These are phyloP conservation scores for Leistus spinibarbis DNA, from an alignment of 2,888 invertebrate genomes.

Conservation along the genomic window DNA sequence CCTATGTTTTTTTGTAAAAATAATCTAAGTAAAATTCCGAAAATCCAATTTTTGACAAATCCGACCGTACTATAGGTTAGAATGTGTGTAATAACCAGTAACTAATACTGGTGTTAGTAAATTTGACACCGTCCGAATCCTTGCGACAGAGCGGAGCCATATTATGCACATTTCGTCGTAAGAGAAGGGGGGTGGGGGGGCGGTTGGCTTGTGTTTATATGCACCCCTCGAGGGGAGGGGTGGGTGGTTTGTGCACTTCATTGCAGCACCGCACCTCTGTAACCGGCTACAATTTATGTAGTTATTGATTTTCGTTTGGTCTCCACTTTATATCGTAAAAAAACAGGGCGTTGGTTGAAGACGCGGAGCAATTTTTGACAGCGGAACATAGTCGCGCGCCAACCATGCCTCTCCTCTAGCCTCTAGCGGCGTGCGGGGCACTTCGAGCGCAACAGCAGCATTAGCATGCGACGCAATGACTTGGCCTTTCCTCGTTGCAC, in stretches of 20 bases:
- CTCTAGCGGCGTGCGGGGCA: neutral
- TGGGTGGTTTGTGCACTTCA: slow-evolving; percentile 37
- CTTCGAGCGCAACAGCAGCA: neutral
- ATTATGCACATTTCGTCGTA: slow-evolving; percentile 6
- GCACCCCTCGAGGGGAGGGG: neutral
- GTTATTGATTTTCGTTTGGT: slow-evolving; percentile 56
- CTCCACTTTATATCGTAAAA: slow-evolving; percentile 51
- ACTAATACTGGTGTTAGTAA: neutral
- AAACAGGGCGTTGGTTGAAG: slow-evolving; percentile 57
- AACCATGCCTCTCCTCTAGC: neutral
- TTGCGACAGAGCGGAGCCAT: slow-evolving; percentile 25
- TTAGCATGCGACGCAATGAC: neutral
- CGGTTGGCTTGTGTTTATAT: slow-evolving; percentile 24
- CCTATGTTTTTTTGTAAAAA: too few species aligned
- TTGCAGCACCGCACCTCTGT: slow-evolving; percentile 35
- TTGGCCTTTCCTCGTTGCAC: neutral
- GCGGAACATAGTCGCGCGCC: slow-evolving; percentile 32
- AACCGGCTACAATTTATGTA: slow-evolving; percentile 49
- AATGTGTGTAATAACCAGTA: neutral
- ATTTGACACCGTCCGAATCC: slow-evolving; percentile 38
- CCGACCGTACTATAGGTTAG: neutral
- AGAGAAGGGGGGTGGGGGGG: slow-evolving; percentile 4
- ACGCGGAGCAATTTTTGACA: slow-evolving; percentile 41
- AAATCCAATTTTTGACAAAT: neutral
- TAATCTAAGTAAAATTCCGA: neutral